These are phyloP conservation scores for Dasyornis broadbenti DNA, from an alignment of 2,113 vertebrate species.

Conservation along the genomic window DNA sequence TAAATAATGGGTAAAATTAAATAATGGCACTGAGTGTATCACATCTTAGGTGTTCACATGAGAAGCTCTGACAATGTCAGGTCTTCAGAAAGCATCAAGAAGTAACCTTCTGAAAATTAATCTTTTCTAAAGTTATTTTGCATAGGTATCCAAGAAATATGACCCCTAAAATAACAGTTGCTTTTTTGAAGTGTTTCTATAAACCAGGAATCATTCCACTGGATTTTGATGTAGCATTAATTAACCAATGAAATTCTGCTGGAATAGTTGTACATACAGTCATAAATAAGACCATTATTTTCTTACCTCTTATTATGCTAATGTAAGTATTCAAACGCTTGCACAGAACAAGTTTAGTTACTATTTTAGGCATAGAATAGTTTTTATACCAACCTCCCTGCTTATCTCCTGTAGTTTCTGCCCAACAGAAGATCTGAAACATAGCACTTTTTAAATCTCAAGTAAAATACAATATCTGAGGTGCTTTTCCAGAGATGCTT, in stretches of 20 bases:
- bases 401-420: background rate
- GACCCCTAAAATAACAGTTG: background rate
- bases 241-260: background rate
- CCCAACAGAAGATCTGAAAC: background rate
- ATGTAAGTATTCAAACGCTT: background rate
- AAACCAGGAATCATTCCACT: background rate
- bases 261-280: background rate
- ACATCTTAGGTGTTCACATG: background rate
- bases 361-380: background rate
- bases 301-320: background rate
- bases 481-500: background rate
- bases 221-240: background rate
- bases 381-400: background rate
- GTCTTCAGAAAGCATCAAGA: background rate
- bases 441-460: background rate
- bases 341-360: background rate
- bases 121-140: background rate
- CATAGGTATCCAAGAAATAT: background rate
- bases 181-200: background rate
- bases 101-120: background rate
- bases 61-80: background rate
- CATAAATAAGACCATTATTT: background rate
- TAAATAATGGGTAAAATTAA: background rate
- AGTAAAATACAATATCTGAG: background rate
- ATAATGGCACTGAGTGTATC: background rate